Percentiles rank a stretch among this genome's conserved stretches.
These are phyloP conservation scores for Aspidiotus rigidus DNA, from an alignment of 2,888 invertebrate genomes.

Conservation along the genomic window DNA sequence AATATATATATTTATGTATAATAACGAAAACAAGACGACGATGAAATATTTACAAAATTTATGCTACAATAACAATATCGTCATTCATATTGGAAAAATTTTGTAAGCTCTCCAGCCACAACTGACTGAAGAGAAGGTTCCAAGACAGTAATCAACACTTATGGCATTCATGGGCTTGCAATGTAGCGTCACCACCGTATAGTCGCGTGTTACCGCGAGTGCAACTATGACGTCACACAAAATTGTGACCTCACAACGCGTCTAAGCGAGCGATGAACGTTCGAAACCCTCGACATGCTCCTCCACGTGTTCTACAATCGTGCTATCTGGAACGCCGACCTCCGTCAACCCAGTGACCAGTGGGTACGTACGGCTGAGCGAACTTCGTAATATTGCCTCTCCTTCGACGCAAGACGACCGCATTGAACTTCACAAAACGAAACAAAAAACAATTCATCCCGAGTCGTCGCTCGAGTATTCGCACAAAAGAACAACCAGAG, in stretches of 20 bases:
- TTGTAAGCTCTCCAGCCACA: too few species aligned
- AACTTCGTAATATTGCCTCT: conserved; percentile 27
- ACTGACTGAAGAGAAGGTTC: too few species aligned
- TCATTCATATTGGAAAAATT: too few species aligned
- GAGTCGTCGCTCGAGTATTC: conserved; percentile 19
- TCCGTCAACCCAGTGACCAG: conserved; percentile 35
- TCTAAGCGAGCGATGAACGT: conserved; percentile 29
- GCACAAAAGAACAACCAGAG: conserved; percentile 3
- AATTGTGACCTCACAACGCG: not conserved
- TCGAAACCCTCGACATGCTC: conserved; percentile 39
- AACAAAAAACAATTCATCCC: conserved; percentile 24
- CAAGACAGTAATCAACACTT: too few species aligned
- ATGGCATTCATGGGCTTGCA: too few species aligned
- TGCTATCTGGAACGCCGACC: conserved; percentile 35
- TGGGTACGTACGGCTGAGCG: conserved; percentile 32
- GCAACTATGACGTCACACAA: not conserved
- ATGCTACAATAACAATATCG: too few species aligned
- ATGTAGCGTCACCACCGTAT: not conserved
- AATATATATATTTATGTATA: too few species aligned
- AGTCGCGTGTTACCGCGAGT: not conserved
- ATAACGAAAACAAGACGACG: too few species aligned
- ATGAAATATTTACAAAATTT: too few species aligned
- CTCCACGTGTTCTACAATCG: conserved; percentile 41
- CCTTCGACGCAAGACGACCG: conserved; percentile 2
- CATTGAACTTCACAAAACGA: conserved; percentile 22